Conservation (phyloP, 2,113 vertebrate species). For the Aptenodytes forsteri region DNA sequence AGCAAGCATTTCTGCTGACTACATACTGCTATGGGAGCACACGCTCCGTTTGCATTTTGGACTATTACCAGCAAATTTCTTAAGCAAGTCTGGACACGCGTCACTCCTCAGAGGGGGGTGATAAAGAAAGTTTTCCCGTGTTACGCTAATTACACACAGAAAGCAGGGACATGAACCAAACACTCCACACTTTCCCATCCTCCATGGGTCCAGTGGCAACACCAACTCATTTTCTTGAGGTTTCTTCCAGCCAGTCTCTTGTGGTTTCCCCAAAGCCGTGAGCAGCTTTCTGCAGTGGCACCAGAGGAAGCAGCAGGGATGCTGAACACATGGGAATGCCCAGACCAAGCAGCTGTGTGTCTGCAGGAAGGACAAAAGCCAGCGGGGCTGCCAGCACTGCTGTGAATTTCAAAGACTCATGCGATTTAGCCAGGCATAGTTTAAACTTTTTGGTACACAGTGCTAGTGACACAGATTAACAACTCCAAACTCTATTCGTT, state of each 20-base stretch:
- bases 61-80: not conserved
- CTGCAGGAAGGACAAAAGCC: conserved; percentile 55
- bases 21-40: not conserved
- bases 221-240: not conserved
- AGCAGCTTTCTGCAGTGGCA: conserved; percentile 3
- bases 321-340: not conserved
- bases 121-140: not conserved
- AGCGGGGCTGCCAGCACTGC: conserved; percentile 35
- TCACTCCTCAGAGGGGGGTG: not conserved
- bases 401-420: conserved; percentile 62
- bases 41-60: not conserved
- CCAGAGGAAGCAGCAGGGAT: not conserved
- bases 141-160: accelerated
- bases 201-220: not conserved
- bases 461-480: not conserved
- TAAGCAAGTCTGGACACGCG: not conserved
- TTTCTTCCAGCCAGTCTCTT: conserved; percentile 16
- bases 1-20: not conserved
- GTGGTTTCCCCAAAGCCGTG: not conserved
- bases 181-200: not conserved
- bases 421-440: conserved; percentile 37
- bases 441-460: conserved; percentile 36
- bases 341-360: conserved; percentile 32
- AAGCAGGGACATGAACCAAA: accelerated
- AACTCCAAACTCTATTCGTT: not conserved